These are phyloP conservation scores for Yoshiicerus persimilis DNA, from an alignment of 1,140 invertebrate species.

Conservation along the genomic window DNA sequence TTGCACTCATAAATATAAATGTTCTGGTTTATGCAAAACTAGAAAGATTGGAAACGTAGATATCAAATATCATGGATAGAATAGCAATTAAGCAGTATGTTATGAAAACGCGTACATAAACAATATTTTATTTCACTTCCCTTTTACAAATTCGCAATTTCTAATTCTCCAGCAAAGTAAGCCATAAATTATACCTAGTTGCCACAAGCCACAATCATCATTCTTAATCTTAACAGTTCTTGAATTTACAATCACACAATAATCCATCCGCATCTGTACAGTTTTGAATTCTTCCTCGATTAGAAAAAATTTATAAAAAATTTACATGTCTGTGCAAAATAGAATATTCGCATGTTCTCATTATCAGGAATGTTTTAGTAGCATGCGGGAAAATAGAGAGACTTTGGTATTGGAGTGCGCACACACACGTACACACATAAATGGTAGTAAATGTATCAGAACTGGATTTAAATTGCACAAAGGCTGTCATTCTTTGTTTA, in stretches of 20 bases:
- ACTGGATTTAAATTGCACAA: neutral
- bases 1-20: neutral
- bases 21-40: neutral
- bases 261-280: too few relatives aligned
- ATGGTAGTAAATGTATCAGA: neutral
- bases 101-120: neutral
- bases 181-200: neutral
- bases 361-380: too few relatives aligned
- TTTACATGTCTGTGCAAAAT: too few relatives aligned
- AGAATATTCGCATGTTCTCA: too few relatives aligned
- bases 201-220: neutral
- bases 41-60: neutral
- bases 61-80: neutral
- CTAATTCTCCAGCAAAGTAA: too few relatives aligned
- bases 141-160: neutral
- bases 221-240: neutral
- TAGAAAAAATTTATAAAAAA: too few relatives aligned
- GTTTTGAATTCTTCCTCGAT: too few relatives aligned
- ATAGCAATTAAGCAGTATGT: neutral
- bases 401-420: neutral
- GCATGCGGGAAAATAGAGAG: too few relatives aligned
- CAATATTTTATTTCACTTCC: neutral
- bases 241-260: too few relatives aligned
- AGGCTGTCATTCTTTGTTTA: neutral
- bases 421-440: neutral